Base-by-base conservation (phyloP, 2,797 vertebrate species). In the Enteromius radiatus region DNA sequence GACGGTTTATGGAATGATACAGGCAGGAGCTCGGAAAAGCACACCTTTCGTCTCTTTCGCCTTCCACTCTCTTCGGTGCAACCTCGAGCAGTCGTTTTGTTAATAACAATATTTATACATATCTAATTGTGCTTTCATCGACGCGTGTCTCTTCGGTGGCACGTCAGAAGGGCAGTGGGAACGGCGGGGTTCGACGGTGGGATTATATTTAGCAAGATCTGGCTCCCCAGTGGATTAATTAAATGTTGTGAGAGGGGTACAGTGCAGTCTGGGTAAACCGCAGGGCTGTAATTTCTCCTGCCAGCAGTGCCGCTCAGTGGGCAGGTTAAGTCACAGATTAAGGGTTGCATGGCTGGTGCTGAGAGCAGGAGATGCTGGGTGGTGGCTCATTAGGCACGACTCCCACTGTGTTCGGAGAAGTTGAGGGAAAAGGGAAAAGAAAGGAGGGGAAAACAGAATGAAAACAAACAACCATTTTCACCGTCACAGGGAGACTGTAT, bases 281-380 rank as follows among this genome's bases (percentile, higher is more conserved):
- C 83, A 85, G 86, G 84, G 81, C 86, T 87, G 83, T 88, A 87
- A 89, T 90, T 89, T 88, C 85, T 83, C 82, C 81, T 88, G 87
- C 86, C 87, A 85, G 85, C 77, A 76, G 63, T 68, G 81, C 81
- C 82, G 80, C 85, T 84, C 80, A 75, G 86, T 69, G 79, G 84
- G 86, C 88, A 87, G 88, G 88, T 90, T 90, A 90, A 90, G 88
- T 88, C 87, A 87, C 87, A 89, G 89, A 87, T 89, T 88, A 89
- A 87, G 89, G 87, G 89, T 89, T 86, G 82, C 71, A 52, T 87
- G 76, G 86, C 76, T 89, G 86, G 87, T 84, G 87, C 63, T 23
- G 85, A 86, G 83, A 82, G 70, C 63, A 63, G 70, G 78, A 81
- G 76, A 84, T 79, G 85, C 82, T 83, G 84, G 87, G 76, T 83